These are phyloP conservation scores for Tryphoninae sp. DNA, from an alignment of 2,888 invertebrate species.

Conservation along the genomic window DNA sequence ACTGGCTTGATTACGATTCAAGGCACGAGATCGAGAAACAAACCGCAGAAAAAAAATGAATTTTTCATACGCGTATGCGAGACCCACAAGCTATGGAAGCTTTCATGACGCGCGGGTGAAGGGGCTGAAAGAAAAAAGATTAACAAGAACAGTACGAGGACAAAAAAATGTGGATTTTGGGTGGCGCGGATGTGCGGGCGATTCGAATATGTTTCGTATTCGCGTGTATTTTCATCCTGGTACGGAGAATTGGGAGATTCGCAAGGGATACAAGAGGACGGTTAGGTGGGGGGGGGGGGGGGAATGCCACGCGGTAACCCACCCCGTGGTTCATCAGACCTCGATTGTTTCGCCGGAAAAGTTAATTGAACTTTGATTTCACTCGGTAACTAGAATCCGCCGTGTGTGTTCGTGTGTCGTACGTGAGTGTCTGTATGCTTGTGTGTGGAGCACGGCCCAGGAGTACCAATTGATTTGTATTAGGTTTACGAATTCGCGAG, in stretches of 20 bases:
- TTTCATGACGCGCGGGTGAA: constrained; percentile 45
- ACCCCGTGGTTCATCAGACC: constrained; percentile 73
- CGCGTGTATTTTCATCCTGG: constrained; percentile 39
- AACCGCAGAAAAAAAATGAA: constrained; percentile 10
- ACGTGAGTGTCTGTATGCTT: constrained; percentile 11
- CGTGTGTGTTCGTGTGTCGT: constrained; percentile 30
- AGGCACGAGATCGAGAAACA: constrained; percentile 1
- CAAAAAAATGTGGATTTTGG: constrained; percentile 66
- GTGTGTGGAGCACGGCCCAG: background rate
- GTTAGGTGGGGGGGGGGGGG: constrained; percentile 24
- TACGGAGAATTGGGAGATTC: constrained; percentile 19
- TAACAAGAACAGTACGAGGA: constrained; percentile 41
- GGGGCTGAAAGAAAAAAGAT: constrained; percentile 8
- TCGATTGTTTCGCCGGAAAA: constrained; percentile 75
- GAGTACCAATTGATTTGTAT: constrained; percentile 72
- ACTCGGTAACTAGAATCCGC: constrained; percentile 71
- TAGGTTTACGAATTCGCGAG: constrained; percentile 52
- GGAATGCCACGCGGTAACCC: constrained; percentile 60
- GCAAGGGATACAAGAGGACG: constrained; percentile 63
- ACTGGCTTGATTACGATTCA: constrained; percentile 28
- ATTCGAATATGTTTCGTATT: constrained; percentile 53
- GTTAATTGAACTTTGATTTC: constrained; percentile 78
- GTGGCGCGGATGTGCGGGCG: constrained; percentile 34
- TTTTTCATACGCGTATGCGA: constrained; percentile 20
- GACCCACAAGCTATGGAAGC: background rate